These are phyloP conservation scores for Plemyria rubiginata DNA, from an alignment of 2,888 invertebrate genomes.

Conservation along the genomic window DNA sequence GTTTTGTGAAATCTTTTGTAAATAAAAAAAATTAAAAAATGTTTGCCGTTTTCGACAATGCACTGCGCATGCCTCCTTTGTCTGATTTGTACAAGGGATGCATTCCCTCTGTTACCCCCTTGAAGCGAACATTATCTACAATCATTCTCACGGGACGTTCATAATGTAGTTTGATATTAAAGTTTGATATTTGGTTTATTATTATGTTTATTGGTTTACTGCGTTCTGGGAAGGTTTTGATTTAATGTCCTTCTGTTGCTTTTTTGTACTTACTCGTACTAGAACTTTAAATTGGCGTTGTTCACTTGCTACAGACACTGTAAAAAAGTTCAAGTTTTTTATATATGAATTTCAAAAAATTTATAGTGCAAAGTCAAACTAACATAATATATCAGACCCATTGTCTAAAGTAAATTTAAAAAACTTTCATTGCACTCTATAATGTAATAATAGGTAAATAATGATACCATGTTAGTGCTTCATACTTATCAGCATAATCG, in stretches of 20 bases:
- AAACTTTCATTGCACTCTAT: too few species aligned
- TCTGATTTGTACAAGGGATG: slow-evolving; percentile 59
- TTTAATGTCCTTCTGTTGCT: neutral
- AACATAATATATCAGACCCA: too few species aligned
- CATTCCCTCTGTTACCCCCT: slow-evolving; percentile 59
- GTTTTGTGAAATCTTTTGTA: slow-evolving; percentile 69
- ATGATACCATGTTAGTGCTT: too few species aligned
- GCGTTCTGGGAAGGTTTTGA: slow-evolving; percentile 3
- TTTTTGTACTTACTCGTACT: too few species aligned
- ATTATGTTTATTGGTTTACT: slow-evolving; percentile 17
- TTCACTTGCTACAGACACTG: too few species aligned
- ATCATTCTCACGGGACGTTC: slow-evolving; percentile 58
- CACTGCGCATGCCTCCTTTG: slow-evolving; percentile 63
- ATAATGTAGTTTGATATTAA: slow-evolving; percentile 24
- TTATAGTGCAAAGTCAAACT: too few species aligned
- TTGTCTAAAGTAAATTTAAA: too few species aligned
- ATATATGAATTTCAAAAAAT: too few species aligned
- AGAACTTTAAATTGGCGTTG: too few species aligned
- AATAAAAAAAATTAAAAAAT: slow-evolving; percentile 55
- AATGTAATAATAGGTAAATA: too few species aligned
- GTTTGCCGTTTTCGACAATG: slow-evolving; percentile 58
- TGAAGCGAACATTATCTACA: slow-evolving; percentile 52
- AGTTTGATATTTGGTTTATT: slow-evolving; percentile 1
- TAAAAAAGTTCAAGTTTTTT: too few species aligned
- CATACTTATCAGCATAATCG: too few species aligned